Evolutionary conservation across 2,113 vertebrate species (phyloP).

Genomic region (Saimiri boliviensis): DNA sequence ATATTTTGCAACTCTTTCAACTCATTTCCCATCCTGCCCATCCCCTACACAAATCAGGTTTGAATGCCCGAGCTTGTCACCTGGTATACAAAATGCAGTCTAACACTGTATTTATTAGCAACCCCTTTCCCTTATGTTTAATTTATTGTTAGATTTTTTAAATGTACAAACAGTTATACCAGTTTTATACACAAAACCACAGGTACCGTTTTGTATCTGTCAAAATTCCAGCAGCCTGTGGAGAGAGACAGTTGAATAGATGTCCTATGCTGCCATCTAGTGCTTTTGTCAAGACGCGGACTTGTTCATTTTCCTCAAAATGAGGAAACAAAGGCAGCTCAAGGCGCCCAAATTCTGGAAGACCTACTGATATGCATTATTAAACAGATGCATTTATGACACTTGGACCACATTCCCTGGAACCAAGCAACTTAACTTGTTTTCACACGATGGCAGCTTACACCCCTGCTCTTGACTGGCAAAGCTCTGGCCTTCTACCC

Average conservation of each 20-base stretch:
- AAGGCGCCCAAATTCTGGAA: background rate
- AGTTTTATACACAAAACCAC: slow-evolving; percentile 80
- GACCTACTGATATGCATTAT: slow-evolving; percentile 57
- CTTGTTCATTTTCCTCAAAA: background rate
- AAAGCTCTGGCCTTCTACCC: slow-evolving; percentile 53
- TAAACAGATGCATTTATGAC: slow-evolving; percentile 70
- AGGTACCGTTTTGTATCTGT: slow-evolving; percentile 78
- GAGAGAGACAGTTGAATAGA: slow-evolving; percentile 32
- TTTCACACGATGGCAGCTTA: slow-evolving; percentile 59
- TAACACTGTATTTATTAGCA: slow-evolving; percentile 76
- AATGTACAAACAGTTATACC: slow-evolving; percentile 79
- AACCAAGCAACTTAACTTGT: slow-evolving; percentile 54
- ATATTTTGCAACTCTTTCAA: slow-evolving; percentile 54
- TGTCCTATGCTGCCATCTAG: slow-evolving; percentile 85
- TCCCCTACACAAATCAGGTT: slow-evolving; percentile 55
- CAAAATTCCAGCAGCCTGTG: slow-evolving; percentile 75
- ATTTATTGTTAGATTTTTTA: slow-evolving; percentile 76
- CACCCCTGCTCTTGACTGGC: slow-evolving; percentile 48
- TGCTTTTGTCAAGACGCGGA: slow-evolving; percentile 17
- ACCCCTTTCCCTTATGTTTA: slow-evolving; percentile 76
- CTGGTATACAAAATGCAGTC: slow-evolving; percentile 69
- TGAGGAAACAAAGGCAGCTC: slow-evolving; percentile 59
- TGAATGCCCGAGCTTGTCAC: slow-evolving; percentile 64
- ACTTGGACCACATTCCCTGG: slow-evolving; percentile 46
- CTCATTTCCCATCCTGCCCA: slow-evolving; percentile 62